A percentile compares a stretch with the other conserved stretches of the same genome.
These are phyloP conservation scores for Anolis carolinensis DNA, from an alignment of 2,113 vertebrate genomes.

Conservation along the genomic window DNA sequence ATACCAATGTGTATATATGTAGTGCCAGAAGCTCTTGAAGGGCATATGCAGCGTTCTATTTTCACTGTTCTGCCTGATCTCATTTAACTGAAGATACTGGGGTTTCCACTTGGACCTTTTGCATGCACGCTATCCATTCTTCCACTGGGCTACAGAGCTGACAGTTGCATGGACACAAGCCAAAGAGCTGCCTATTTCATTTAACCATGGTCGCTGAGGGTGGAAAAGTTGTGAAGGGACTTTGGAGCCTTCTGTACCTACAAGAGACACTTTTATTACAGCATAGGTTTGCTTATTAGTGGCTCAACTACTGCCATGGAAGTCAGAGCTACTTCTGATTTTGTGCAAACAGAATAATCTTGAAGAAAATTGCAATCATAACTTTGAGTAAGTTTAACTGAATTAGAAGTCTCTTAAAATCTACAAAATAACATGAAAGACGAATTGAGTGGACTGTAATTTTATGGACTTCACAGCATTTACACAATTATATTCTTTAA, in stretches of 20 bases:
- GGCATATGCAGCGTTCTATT: background rate
- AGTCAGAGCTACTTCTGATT: background rate
- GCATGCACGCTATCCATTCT: background rate
- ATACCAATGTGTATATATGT: background rate
- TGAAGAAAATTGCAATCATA: background rate
- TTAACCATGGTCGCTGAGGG: background rate
- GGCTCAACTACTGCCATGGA: background rate
- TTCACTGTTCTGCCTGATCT: background rate
- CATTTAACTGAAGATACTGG: background rate
- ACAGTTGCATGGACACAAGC: background rate
- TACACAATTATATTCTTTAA: constrained; percentile 5
- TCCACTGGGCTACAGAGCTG: background rate
- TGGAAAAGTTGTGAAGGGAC: background rate
- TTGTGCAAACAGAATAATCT: constrained; percentile 9
- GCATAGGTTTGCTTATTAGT: background rate
- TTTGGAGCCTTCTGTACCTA: background rate
- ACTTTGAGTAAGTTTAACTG: background rate
- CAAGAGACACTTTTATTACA: background rate
- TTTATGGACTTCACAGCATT: constrained; percentile 1
- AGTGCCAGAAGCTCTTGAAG: background rate
- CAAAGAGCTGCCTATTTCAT: background rate
- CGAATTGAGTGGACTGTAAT: constrained; percentile 1
- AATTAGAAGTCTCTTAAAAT: background rate
- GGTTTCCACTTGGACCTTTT: background rate
- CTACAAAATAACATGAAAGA: background rate